Conservation (phyloP, 2,888 invertebrate species). For the Neocrepidodera transversa region DNA sequence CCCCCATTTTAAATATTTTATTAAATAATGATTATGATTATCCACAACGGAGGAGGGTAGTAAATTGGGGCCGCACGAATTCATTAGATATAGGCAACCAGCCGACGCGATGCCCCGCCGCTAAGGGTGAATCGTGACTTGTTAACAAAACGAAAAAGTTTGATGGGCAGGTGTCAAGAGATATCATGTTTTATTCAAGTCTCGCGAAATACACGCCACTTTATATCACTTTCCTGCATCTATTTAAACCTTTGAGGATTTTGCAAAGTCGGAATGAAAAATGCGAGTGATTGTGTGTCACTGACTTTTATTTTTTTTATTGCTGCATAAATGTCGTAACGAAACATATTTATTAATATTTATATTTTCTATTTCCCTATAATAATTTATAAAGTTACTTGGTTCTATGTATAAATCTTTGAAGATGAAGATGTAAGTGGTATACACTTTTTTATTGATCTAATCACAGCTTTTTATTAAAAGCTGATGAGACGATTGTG, state of each 20-base stretch:
- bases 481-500: too few relatives aligned
- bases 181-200: constrained; percentile 47
- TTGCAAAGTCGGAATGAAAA: constrained; percentile 8
- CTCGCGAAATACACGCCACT: constrained; percentile 39
- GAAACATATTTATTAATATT: too few relatives aligned
- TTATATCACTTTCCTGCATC: constrained; percentile 42
- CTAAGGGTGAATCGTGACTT: constrained; percentile 36
- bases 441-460: too few relatives aligned
- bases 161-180: constrained; percentile 46
- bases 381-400: too few relatives aligned
- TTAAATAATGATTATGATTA: constrained; percentile 16
- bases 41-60: constrained; percentile 2
- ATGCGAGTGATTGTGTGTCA: too few relatives aligned
- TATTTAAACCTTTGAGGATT: constrained; percentile 35
- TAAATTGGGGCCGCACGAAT: constrained; percentile 20
- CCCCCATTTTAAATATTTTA: constrained; percentile 12
- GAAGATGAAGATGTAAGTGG: too few relatives aligned
- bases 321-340: too few relatives aligned
- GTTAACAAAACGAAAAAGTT: constrained; percentile 36
- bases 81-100: constrained; percentile 19
- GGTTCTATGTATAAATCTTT: too few relatives aligned
- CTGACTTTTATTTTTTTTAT: too few relatives aligned
- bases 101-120: constrained; percentile 2
- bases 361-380: too few relatives aligned
- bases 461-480: too few relatives aligned